These are phyloP conservation scores for Tigriopus californicus DNA, from an alignment of 2,888 invertebrate species.

Conservation along the genomic window DNA sequence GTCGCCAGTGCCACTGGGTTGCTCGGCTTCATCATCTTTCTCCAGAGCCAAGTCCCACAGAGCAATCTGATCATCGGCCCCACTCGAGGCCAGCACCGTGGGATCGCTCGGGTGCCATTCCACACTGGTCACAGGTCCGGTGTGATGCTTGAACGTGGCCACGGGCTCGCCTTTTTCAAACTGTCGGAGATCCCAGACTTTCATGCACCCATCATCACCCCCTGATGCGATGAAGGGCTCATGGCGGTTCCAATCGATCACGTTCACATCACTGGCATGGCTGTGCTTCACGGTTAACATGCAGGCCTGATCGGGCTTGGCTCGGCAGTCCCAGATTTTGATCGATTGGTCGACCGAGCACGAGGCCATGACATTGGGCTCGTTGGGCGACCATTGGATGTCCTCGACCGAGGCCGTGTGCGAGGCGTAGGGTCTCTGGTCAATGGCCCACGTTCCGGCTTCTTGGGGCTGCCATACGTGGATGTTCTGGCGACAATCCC, in stretches of 20 bases:
- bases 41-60: slow-evolving; percentile 92
- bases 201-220: slow-evolving; percentile 84
- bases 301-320: slow-evolving; percentile 64
- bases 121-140: slow-evolving; percentile 75
- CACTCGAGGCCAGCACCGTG: slow-evolving; percentile 78
- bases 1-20: slow-evolving; percentile 23
- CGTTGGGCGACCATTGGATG: slow-evolving; percentile 95
- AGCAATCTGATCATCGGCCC: slow-evolving; percentile 85
- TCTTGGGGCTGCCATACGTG: slow-evolving; percentile 55
- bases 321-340: slow-evolving; percentile 87
- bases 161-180: slow-evolving; percentile 48
- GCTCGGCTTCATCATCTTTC: slow-evolving; percentile 43
- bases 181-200: slow-evolving; percentile 86
- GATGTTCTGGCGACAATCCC: slow-evolving; percentile 45
- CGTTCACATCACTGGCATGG: slow-evolving; percentile 84
- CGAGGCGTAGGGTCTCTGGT: slow-evolving; percentile 65
- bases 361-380: slow-evolving; percentile 62
- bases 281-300: slow-evolving; percentile 70
- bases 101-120: slow-evolving; percentile 92
- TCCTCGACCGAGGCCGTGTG: slow-evolving; percentile 91
- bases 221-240: slow-evolving; percentile 83
- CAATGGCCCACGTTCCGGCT: slow-evolving; percentile 63
- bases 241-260: slow-evolving; percentile 84
- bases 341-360: slow-evolving; percentile 77
- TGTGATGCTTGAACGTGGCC: slow-evolving; percentile 88